phyloP scores from a whole-genome alignment of 2,797 vertebrate genomes.

The Garrulus glandarius region DNA sequence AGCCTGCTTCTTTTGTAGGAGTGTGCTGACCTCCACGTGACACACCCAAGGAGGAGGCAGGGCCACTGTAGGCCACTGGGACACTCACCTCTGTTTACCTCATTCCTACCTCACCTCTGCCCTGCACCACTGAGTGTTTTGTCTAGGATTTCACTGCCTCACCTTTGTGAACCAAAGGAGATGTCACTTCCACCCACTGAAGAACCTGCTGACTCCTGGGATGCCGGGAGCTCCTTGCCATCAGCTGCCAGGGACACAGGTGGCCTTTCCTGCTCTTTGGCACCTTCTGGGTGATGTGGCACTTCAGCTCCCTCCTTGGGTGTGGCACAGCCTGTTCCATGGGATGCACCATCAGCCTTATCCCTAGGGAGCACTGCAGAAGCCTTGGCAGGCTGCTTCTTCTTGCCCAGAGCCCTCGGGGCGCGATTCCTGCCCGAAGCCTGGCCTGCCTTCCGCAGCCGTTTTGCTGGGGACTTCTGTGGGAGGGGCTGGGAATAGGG shows the following conservation, averaged over 20 bases:
- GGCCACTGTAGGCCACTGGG: not conserved
- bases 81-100: not conserved
- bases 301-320: not conserved
- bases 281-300: not conserved
- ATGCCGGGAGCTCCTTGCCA: constrained; percentile 69
- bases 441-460: not conserved
- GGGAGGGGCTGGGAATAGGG: constrained; percentile 29
- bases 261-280: not conserved
- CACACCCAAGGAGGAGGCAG: not conserved
- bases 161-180: constrained; percentile 84
- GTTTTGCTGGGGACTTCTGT: not conserved
- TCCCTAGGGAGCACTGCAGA: not conserved
- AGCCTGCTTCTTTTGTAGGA: not conserved
- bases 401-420: not conserved
- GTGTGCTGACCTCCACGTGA: not conserved
- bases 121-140: not conserved
- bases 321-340: not conserved
- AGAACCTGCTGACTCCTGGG: constrained; percentile 82
- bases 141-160: not conserved
- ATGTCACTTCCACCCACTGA: constrained; percentile 78
- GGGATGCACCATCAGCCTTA: not conserved
- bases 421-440: not conserved
- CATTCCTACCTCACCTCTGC: not conserved
- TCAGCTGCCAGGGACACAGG: not conserved
- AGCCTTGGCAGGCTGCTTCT: not conserved